Base-by-base conservation (phyloP, 2,888 invertebrate genomes). In the Glaucopsyche alexis region DNA sequence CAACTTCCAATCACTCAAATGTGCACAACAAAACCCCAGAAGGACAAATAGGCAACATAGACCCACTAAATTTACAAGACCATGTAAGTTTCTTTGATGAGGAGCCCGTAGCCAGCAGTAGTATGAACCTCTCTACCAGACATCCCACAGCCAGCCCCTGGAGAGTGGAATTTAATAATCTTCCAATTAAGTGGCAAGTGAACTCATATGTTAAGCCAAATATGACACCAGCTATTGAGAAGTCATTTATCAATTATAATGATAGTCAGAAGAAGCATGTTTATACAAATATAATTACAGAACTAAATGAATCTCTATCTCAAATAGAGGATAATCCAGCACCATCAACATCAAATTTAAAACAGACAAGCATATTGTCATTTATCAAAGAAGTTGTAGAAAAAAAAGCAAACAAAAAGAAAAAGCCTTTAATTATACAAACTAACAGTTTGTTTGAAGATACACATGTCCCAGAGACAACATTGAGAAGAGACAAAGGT, bases 191-290 rank as follows among this genome's bases (percentile, higher is more conserved):
- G 81, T 93, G 93, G 93, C 91, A 86, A 73, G 85, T 83, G 6
- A 90, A 93, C 75, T 84, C 89, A 7, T 90, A 92, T 81, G 84
- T 93, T 0, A 93, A 93, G 78, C 77, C 93, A 9, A 90, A 93
- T 74, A 92, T 93, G 93, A 93, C 93, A 65, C 93, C 93, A 60
- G 91, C 93, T 13, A 85, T 91, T 19, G 93, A 93, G 75, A 84
- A 87, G 73, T 93, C 93, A 7, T 93, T 89, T 73, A 84, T 91
- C 0, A 87, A 87, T 74, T 80, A 84, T 66, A 84, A 85, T 78
- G 87, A 87, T 45, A 79, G 78, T 14, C 89, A 84, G 75, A 91
- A 87, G 79, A 91, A 89, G 81, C 91, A 92, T 88, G 89, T 93
- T 1, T 93, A 91, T 75, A 91, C 91, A 14, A 87, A 90, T 74